Evolutionary conservation across 2,888 invertebrate genomes (phyloP), one percentile per base, ranked within the genome.

Genomic region (Beris morrisii): DNA sequence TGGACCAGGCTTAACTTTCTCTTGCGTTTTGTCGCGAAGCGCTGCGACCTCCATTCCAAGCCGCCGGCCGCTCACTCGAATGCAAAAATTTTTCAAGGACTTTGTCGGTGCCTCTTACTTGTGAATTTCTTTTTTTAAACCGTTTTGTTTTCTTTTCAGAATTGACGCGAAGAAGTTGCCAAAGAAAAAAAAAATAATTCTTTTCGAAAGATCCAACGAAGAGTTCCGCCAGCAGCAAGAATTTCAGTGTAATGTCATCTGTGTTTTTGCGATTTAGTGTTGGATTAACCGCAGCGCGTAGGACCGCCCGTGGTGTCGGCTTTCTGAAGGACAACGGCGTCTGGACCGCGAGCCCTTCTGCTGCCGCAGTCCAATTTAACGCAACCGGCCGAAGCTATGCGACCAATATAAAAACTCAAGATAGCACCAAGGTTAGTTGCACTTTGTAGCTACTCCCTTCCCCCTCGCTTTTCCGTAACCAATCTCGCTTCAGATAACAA

Each of bases 201-300:
- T 22, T 5, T 52, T 22, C 38, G 9, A 38, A 38, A 38, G 38
- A 38, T 22, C 22, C 22, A 22, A 22, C 7, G 3, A 45, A 50
- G 38, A 61, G 50, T 61, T 61, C 61, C 5, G 46, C 61, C 50
- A 50, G 32, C 7, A 38, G 38, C 38, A 38, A 22, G 61, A 50
- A 32, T 61, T 61, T 30, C 12, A 61, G 61, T 64, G 68, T 64
- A 66, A 69, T 69, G 68, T 69, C 68, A 69, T 64, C 68, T 58
- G 66, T 64, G 58, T 44, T 68, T 38, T 43, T 69, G 50, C 63
- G 68, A 46, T 63, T 69, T 54, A 63, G 61, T 22, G 61, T 63
- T 31, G 46, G 64, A 50, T 61, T 66, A 12, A 31, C 48, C 15
- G 52, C 63, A 43, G 64, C 48, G 6, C 52, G 56, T 44, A 5